Percentiles rank a stretch among this genome's conserved stretches.
phyloP scores from a whole-genome alignment of 2,113 vertebrate genomes.

The Albula goreensis region DNA sequence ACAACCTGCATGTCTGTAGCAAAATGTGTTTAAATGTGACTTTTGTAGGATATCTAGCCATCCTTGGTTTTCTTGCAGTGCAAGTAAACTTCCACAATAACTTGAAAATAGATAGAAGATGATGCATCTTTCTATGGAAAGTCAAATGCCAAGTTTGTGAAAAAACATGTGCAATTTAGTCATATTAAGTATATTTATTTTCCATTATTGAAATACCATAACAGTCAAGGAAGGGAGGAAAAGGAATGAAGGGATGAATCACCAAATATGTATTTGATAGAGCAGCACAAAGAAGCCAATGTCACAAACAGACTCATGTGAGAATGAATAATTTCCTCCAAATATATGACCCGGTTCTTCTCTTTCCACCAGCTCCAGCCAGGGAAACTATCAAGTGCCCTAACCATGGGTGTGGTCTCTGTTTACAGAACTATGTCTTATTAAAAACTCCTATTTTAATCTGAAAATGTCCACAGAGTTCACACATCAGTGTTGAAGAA shows the following conservation, averaged over 20 bases:
- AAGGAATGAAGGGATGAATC: slow-evolving; percentile 11
- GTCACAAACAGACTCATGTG: slow-evolving; percentile 24
- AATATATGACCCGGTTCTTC: slow-evolving; percentile 36
- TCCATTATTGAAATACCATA: slow-evolving; percentile 36
- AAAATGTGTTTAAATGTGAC: slow-evolving; percentile 2
- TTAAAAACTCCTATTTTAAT: too few relatives aligned
- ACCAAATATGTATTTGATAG: neutral
- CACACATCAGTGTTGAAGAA: neutral
- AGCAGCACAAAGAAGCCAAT: slow-evolving; percentile 11
- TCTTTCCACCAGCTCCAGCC: slow-evolving; percentile 28
- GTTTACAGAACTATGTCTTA: neutral
- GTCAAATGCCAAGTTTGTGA: neutral
- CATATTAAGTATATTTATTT: neutral
- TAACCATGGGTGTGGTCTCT: neutral
- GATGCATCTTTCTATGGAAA: slow-evolving; percentile 1
- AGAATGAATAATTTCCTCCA: slow-evolving; percentile 40
- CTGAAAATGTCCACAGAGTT: too few relatives aligned
- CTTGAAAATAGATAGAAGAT: neutral
- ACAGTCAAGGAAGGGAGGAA: slow-evolving; percentile 34
- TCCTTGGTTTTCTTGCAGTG: neutral
- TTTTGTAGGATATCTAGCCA: neutral
- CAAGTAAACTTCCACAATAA: neutral
- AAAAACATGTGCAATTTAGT: neutral
- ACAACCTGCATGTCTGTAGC: slow-evolving; percentile 15
- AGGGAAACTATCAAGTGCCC: slow-evolving; percentile 7